Percentiles rank a stretch among this genome's conserved stretches.
Evolutionary conservation across 2,797 vertebrate species (phyloP).

Genomic region (Enteromius anoplus): DNA sequence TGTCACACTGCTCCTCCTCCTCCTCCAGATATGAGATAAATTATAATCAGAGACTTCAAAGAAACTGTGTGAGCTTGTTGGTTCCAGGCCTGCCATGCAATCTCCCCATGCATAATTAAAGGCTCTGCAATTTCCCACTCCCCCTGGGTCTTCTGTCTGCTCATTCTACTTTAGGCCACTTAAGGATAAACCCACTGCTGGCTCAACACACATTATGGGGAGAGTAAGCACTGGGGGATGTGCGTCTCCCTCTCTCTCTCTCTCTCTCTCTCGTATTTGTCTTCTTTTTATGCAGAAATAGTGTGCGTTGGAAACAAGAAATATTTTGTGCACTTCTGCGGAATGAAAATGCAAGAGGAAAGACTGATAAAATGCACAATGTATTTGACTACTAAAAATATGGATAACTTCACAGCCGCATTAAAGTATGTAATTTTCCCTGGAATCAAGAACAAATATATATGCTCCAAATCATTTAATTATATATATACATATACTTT

Average conservation of each 20-base stretch:
- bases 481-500: too few species aligned
- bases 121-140: slow-evolving; percentile 57
- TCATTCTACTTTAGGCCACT: slow-evolving; percentile 62
- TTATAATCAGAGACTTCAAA: slow-evolving; percentile 67
- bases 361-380: slow-evolving; percentile 3
- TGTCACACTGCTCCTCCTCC: slow-evolving; percentile 38
- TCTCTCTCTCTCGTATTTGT: neutral
- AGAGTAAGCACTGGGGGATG: slow-evolving; percentile 33
- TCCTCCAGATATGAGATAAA: slow-evolving; percentile 59
- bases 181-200: slow-evolving; percentile 63
- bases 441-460: slow-evolving; percentile 13
- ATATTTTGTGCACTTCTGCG: slow-evolving; percentile 21
- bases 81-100: slow-evolving; percentile 61
- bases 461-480: neutral
- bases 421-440: neutral
- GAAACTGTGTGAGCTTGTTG: slow-evolving; percentile 61
- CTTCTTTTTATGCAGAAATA: slow-evolving; percentile 33
- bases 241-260: slow-evolving; percentile 8
- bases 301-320: slow-evolving; percentile 1
- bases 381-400: neutral
- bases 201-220: slow-evolving; percentile 57
- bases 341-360: slow-evolving; percentile 18
- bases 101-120: slow-evolving; percentile 67
- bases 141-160: slow-evolving; percentile 59
- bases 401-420: neutral